Base-by-base conservation (phyloP, 1,140 invertebrate species). In the Nephila pilipes region DNA sequence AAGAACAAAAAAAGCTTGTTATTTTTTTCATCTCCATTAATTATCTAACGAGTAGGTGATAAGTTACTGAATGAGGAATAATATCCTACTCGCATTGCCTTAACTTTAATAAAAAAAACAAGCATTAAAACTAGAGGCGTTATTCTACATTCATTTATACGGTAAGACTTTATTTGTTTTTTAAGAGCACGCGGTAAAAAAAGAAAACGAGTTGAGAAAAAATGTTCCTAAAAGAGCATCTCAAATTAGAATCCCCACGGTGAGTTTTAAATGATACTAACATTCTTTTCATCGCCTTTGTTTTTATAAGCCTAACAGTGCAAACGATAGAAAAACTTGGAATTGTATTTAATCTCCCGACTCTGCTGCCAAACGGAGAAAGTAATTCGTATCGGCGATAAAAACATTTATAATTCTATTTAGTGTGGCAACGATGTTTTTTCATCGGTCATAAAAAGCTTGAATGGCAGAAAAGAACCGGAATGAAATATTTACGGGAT, bases 401-500 rank as follows among this genome's bases (percentile, higher is more conserved):
- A 87, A 87, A 87, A 87, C 83, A 87, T 87, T 87, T 87, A 87
- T 87, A 87, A 87, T 87, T 87, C 85, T 87, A 87, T 87, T 87
- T 87, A 87, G 83, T 55, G 32, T 58, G 58, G 29, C 29, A 60
- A 63, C 57, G 55, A 36, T 87, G 12, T 38, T 25, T 87, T 87
- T 60, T 63, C 57, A 36, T 87, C 46, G 85, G 58, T 54, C 87
- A 54, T 88, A 88, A 88, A 88, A 88, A 88, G 57, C 54, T 36
- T 54, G 83, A 58, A 38, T 38, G 32, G 46, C 36, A 60, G 60
- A 88, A 75, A 75, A 16, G 87, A 88, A 57, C 29, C 38, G 87
- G 65, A 75, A 75, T 88, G 87, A 88, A 88, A 88, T 88, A 88
- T 88, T 88, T 88, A 88, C 87, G 60, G 63, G 87, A 88, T 88